Conservation (phyloP, 2,888 invertebrate species). For the Euphydryas editha region DNA sequence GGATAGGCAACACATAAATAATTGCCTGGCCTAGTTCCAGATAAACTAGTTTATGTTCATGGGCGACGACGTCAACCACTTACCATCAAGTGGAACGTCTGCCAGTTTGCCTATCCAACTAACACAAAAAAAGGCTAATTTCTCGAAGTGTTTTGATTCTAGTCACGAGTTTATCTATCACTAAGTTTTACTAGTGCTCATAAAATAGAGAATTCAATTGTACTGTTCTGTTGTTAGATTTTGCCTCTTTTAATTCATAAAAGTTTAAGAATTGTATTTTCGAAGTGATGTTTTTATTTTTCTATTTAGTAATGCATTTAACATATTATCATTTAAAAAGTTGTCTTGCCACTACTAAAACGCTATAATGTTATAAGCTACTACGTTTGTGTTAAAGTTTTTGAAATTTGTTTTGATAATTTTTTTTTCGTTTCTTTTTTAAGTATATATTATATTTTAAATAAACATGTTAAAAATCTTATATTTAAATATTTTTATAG, state of each 20-base stretch:
- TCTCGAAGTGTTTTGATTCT: constrained; percentile 34
- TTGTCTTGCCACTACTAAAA: not conserved
- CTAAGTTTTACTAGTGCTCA: constrained; percentile 7
- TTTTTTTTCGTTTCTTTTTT: not conserved
- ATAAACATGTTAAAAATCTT: not conserved
- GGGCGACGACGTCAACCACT: too few species aligned
- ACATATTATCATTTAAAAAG: not conserved
- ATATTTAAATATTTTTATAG: not conserved
- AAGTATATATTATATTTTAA: not conserved
- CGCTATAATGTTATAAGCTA: not conserved
- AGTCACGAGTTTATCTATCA: constrained; percentile 42
- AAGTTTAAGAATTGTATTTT: constrained; percentile 1
- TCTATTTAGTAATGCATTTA: constrained; percentile 1
- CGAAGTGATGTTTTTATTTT: not conserved
- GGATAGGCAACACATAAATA: too few species aligned
- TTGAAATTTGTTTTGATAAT: not conserved
- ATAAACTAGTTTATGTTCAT: too few species aligned
- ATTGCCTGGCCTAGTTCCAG: too few species aligned
- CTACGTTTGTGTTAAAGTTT: not conserved
- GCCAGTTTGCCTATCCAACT: too few species aligned
- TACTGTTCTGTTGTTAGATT: not conserved
- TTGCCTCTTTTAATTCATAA: not conserved
- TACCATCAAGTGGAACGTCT: too few species aligned
- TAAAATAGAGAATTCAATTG: not conserved
- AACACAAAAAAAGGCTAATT: too few species aligned